phyloP scores from a whole-genome alignment of 2,888 invertebrate species.

The Brachyptera risi region DNA sequence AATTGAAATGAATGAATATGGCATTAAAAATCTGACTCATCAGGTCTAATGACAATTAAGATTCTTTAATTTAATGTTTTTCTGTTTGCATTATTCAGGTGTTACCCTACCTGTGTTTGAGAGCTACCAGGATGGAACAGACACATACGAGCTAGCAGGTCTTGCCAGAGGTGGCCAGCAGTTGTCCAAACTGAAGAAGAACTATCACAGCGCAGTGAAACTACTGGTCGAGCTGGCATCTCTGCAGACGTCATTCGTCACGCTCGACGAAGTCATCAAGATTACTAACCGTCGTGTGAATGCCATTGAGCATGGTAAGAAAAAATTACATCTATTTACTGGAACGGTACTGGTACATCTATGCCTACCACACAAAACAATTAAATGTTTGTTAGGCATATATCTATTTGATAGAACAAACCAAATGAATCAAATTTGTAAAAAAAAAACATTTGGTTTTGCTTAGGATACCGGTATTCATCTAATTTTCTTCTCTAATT shows the following conservation, averaged over 20 bases:
- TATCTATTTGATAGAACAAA: no score
- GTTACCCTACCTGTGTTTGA: conserved; percentile 96
- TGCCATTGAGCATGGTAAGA: conserved; percentile 92
- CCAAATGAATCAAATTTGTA: background rate
- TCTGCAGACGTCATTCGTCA: conserved; percentile 96
- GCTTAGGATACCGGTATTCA: no score
- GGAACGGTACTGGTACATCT: no score
- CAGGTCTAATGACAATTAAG: no score
- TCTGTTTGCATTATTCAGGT: conserved; percentile 63
- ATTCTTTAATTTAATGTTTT: no score
- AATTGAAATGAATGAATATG: no score
- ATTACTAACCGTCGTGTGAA: conserved; percentile 98
- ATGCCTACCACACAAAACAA: no score
- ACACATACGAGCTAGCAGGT: conserved; percentile 95
- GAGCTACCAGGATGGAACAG: conserved; percentile 90
- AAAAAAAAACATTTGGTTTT: no score
- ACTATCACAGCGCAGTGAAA: conserved; percentile 94
- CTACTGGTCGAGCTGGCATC: conserved; percentile 95
- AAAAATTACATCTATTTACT: no score
- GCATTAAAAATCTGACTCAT: no score
- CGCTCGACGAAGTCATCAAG: conserved; percentile 98
- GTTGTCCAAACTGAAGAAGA: conserved; percentile 93
- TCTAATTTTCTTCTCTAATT: no score
- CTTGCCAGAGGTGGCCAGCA: conserved; percentile 97
- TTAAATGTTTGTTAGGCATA: no score